Percentiles rank a stretch among this genome's conserved stretches.
Evolutionary conservation across 2,113 vertebrate species (phyloP).

Genomic region (Ctenomys sociabilis): DNA sequence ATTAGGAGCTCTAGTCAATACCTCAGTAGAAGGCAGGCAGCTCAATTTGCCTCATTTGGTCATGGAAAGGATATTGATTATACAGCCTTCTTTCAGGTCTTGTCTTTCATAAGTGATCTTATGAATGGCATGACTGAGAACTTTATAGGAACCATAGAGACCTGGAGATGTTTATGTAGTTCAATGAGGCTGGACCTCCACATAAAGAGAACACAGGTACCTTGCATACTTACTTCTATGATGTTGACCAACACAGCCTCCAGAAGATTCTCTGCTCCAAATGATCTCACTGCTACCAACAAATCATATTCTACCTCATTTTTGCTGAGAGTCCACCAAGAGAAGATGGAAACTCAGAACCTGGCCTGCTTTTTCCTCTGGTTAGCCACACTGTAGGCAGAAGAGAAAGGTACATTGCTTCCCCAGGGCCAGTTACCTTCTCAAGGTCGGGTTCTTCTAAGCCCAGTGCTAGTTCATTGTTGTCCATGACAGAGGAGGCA

Average conservation of each 20-base stretch:
- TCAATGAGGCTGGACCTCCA: not conserved
- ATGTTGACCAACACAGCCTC: not conserved
- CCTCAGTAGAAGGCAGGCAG: not conserved
- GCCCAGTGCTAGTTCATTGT: slow-evolving; percentile 96
- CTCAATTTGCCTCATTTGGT: not conserved
- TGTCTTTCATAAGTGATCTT: not conserved
- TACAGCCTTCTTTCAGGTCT: not conserved
- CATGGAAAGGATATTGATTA: not conserved
- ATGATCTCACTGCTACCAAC: not conserved
- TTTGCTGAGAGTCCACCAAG: too few relatives aligned
- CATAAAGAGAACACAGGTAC: not conserved
- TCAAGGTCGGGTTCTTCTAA: slow-evolving; percentile 97
- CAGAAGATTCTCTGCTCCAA: not conserved
- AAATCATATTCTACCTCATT: not conserved
- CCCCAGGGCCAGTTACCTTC: slow-evolving; percentile 87
- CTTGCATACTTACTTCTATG: not conserved
- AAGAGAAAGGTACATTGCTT: not conserved
- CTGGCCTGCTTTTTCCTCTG: not conserved
- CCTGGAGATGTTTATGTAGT: not conserved
- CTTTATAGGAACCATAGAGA: not conserved
- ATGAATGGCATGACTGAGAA: not conserved
- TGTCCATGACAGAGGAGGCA: slow-evolving; percentile 99
- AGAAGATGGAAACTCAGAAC: not conserved
- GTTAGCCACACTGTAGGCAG: not conserved
- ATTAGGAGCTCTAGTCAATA: too few relatives aligned